Evolutionary conservation across 2,888 invertebrate species (phyloP).

Genomic region (Trimorus sp.): DNA sequence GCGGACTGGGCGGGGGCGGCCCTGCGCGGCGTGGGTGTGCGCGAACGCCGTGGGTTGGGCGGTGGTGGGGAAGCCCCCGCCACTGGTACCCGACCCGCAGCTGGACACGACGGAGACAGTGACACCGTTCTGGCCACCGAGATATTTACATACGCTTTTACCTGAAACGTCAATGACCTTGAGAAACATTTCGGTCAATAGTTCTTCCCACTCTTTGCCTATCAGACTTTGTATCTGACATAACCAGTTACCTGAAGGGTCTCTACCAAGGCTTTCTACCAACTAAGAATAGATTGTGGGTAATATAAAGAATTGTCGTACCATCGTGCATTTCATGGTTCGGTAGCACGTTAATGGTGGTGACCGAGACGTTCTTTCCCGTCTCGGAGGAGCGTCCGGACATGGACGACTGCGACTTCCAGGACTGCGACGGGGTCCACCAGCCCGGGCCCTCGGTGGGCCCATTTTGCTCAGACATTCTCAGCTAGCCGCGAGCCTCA

Average conservation of each 20-base stretch:
- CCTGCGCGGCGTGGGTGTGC: too few relatives aligned
- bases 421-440: slow-evolving; percentile 77
- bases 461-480: slow-evolving; percentile 81
- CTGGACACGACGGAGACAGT: slow-evolving; percentile 84
- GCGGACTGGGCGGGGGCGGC: too few relatives aligned
- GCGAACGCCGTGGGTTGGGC: slow-evolving; percentile 59
- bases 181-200: too few relatives aligned
- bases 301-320: slow-evolving; percentile 53
- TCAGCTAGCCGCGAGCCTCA: slow-evolving; percentile 75
- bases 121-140: slow-evolving; percentile 81
- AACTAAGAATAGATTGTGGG: too few relatives aligned
- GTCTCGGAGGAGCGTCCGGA: slow-evolving; percentile 73
- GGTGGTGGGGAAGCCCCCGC: slow-evolving; percentile 66
- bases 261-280: too few relatives aligned
- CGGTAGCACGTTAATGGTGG: slow-evolving; percentile 89
- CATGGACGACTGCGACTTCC: slow-evolving; percentile 74
- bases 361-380: slow-evolving; percentile 88
- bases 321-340: slow-evolving; percentile 84
- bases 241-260: too few relatives aligned
- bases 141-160: slow-evolving; percentile 79
- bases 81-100: slow-evolving; percentile 75
- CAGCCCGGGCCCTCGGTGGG: slow-evolving; percentile 78
- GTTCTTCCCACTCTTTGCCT: neutral
- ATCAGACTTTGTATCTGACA: neutral
- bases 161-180: slow-evolving; percentile 66